phyloP scores from a whole-genome alignment of 2,113 vertebrate genomes.

The Chaetodon auriga region DNA sequence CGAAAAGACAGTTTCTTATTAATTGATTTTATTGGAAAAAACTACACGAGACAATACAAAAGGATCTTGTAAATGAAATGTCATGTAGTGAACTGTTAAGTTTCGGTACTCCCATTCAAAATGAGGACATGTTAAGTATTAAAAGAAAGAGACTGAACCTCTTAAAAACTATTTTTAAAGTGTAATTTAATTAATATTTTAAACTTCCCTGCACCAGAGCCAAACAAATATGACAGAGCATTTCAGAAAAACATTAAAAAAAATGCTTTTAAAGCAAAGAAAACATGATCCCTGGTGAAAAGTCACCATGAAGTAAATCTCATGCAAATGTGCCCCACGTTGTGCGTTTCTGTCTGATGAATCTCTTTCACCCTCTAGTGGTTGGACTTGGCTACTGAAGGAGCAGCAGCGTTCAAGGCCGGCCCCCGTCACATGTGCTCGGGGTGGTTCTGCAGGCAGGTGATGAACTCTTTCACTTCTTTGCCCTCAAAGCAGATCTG shows the following conservation, averaged over 20 bases:
- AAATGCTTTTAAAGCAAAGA: not conserved
- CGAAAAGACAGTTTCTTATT: not conserved
- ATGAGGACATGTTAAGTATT: not conserved
- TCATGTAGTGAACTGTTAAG: slow-evolving; percentile 13
- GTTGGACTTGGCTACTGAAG: not conserved
- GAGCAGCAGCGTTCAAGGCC: not conserved
- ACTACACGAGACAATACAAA: slow-evolving; percentile 21
- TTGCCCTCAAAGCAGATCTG: slow-evolving; percentile 89
- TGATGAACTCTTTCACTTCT: slow-evolving; percentile 86
- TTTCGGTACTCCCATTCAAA: not conserved
- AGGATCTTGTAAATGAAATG: not conserved
- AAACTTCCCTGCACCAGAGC: not conserved
- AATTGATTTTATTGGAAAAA: slow-evolving; percentile 51
- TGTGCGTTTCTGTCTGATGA: slow-evolving; percentile 40
- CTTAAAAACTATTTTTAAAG: not conserved
- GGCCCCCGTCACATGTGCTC: slow-evolving; percentile 82
- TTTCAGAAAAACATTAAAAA: not conserved
- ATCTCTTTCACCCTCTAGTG: slow-evolving; percentile 55
- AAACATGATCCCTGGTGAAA: slow-evolving; percentile 25
- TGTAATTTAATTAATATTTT: not conserved
- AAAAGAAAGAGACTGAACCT: not conserved
- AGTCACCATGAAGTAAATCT: not conserved
- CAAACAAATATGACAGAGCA: not conserved
- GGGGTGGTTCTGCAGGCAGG: slow-evolving; percentile 90
- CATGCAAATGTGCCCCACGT: slow-evolving; percentile 11